A percentile compares a stretch with the other conserved stretches of the same genome.
Evolutionary conservation across 2,797 vertebrate genomes (phyloP).

Genomic region (Pogonophryne albipinna): DNA sequence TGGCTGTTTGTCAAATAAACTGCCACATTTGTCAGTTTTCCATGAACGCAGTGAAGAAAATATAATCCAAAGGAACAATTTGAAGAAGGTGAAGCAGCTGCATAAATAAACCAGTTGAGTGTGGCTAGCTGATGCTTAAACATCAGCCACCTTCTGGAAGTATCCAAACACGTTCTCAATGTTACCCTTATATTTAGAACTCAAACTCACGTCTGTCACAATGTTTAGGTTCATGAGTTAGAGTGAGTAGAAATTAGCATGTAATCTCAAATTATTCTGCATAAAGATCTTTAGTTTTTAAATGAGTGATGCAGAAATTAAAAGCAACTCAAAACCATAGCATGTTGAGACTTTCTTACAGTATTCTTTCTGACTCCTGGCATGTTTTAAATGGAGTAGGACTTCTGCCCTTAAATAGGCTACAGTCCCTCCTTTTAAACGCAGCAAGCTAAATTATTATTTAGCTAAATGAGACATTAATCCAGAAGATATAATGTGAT

Average conservation of each 20-base stretch:
- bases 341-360: too few relatives aligned
- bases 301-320: too few relatives aligned
- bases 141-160: conserved; percentile 41
- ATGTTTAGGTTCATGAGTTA: conserved; percentile 6
- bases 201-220: conserved; percentile 25
- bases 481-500: neutral
- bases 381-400: too few relatives aligned
- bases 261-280: neutral
- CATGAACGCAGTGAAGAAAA: conserved; percentile 40
- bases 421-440: neutral
- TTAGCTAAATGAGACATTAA: neutral
- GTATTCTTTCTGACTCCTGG: too few relatives aligned
- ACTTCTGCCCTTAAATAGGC: too few relatives aligned
- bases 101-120: conserved; percentile 44
- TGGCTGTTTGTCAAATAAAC: conserved; percentile 49
- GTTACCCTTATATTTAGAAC: conserved; percentile 35
- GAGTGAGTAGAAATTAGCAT: neutral
- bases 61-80: conserved; percentile 43
- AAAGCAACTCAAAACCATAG: too few relatives aligned
- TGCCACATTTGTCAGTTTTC: conserved; percentile 38
- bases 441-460: neutral
- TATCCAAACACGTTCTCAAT: conserved; percentile 32
- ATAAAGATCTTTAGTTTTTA: too few relatives aligned
- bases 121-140: conserved; percentile 46
- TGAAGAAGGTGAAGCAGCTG: conserved; percentile 22